phyloP scores from a whole-genome alignment of 2,113 vertebrate genomes.

The Castor canadensis region DNA sequence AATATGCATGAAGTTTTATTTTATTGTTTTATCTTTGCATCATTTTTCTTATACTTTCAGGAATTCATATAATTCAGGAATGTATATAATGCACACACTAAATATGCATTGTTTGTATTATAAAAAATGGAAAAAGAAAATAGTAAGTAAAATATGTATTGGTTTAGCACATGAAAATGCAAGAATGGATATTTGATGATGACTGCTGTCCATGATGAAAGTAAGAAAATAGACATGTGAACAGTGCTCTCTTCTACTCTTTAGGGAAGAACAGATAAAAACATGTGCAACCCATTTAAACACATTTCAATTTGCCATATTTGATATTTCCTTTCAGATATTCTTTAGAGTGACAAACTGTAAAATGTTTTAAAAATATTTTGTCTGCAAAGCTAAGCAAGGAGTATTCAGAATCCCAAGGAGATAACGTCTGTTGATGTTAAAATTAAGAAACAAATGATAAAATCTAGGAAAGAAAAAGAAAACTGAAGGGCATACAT shows the following conservation, averaged over 20 bases:
- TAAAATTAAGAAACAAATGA: not conserved
- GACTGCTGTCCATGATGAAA: not conserved
- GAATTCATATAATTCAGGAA: not conserved
- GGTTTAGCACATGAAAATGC: not conserved
- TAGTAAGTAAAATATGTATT: not conserved
- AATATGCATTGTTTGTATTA: not conserved
- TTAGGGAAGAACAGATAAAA: not conserved
- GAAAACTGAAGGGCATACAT: not conserved
- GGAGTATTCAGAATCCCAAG: too few relatives aligned
- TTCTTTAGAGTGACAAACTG: not conserved
- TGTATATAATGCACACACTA: not conserved
- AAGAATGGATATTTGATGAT: not conserved
- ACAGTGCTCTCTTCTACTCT: not conserved
- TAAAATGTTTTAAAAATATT: not conserved
- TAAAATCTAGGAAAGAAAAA: not conserved
- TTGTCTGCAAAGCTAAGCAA: too few relatives aligned
- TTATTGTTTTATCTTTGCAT: not conserved
- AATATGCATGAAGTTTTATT: not conserved
- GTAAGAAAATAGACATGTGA: not conserved
- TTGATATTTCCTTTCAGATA: not conserved
- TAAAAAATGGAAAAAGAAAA: not conserved
- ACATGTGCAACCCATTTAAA: not conserved
- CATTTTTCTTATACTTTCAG: not conserved
- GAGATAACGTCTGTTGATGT: not conserved
- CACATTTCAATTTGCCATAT: not conserved